phyloP scores from a whole-genome alignment of 2,888 invertebrate species.

The Entomobrya multifasciata region DNA sequence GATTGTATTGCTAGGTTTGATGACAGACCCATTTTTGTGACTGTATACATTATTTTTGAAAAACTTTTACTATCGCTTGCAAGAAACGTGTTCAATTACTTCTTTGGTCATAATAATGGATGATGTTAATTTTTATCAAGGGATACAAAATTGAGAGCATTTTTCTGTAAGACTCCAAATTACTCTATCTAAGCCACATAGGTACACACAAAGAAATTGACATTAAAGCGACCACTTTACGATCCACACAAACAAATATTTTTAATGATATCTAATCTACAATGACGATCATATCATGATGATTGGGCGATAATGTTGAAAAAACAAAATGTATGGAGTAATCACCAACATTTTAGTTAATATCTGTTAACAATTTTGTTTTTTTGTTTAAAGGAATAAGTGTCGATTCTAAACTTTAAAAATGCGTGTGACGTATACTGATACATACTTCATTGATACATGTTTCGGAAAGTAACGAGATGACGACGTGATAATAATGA shows the following conservation, averaged over 20 bases:
- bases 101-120: background rate
- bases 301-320: slow-evolving; percentile 10
- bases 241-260: background rate
- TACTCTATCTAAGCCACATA: background rate
- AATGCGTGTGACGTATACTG: too few relatives aligned
- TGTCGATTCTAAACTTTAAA: too few relatives aligned
- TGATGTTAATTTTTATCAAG: slow-evolving; percentile 33
- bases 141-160: background rate
- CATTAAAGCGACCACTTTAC: slow-evolving; percentile 11
- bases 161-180: background rate
- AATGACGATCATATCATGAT: background rate
- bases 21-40: too few relatives aligned
- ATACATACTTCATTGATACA: too few relatives aligned
- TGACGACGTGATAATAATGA: slow-evolving; percentile 3
- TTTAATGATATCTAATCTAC: background rate
- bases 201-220: background rate
- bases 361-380: background rate
- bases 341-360: background rate
- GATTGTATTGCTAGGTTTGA: background rate
- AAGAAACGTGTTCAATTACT: slow-evolving; percentile 18
- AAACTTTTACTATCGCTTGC: slow-evolving; percentile 24
- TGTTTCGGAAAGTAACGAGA: too few relatives aligned
- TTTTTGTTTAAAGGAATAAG: background rate
- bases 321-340: background rate
- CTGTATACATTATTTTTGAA: background rate